Evolutionary conservation across 2,113 vertebrate species (phyloP), one percentile per base, ranked within the genome.

Genomic region (Mobula birostris): DNA sequence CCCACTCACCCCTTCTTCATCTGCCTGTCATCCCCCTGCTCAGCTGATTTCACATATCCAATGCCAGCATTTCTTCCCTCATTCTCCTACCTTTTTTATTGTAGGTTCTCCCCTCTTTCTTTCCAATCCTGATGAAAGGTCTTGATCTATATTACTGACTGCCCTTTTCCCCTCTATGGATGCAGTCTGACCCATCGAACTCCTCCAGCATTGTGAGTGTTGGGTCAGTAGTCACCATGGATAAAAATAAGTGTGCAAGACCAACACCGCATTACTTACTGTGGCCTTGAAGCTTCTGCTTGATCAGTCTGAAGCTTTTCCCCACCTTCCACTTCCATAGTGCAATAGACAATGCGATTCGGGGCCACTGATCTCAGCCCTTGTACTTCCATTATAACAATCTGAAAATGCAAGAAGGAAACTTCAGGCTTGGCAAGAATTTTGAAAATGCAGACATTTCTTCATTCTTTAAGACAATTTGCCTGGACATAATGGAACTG

Each of bases 241-340:
- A 29, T 8, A 87, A 61, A 68, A 66, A 8, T 7, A 36, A 29
- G 24, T 48, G 68, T 74, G 70, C 8, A 72, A 40, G 19, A 76
- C 74, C 36, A 93, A 74, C 12, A 56, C 21, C 56, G 1, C 24
- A 9, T 2, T 2, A 95, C 99, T 98, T 97, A 99, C 99, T 98
- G 98, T 95, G 99, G 98, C 95, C 98, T 98, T 94, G 98, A 99
- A 74, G 98, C 99, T 96, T 99, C 98, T 11, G 98, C 99, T 80
- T 99, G 98, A 96, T 99, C 99, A 0, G 99, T 99, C 96, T 99
- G 99, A 92, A 99, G 98, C 95, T 99, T 99, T 80, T 99, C 97
- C 0, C 98, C 98, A 12, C 99, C 98, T 95, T 99, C 99, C 85
- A 99, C 98, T 96, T 99, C 99, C 99, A 99, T 99, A 80, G 99